phyloP scores from a whole-genome alignment of 1,140 invertebrate genomes.

The Macrocentrus cingulum region DNA sequence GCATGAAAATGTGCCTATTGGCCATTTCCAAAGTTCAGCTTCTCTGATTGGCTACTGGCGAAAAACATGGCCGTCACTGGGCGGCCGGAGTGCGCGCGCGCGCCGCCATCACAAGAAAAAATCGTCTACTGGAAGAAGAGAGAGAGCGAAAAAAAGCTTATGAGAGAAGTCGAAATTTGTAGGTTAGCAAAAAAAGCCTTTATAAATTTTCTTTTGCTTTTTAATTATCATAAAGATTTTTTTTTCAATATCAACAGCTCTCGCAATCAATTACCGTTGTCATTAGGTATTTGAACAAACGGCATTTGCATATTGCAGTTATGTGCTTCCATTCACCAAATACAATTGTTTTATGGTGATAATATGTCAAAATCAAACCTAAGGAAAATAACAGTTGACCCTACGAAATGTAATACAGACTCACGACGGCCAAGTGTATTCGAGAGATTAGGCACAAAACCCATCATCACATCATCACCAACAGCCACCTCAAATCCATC shows the following conservation, averaged over 20 bases:
- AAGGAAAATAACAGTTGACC: conserved; percentile 75
- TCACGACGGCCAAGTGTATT: conserved; percentile 73
- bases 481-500: conserved; percentile 44
- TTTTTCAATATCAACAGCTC: not conserved
- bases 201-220: not conserved
- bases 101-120: too few relatives aligned
- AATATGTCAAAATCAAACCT: conserved; percentile 78
- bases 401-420: conserved; percentile 70
- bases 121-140: too few relatives aligned
- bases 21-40: too few relatives aligned
- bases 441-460: conserved; percentile 75
- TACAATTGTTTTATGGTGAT: conserved; percentile 57
- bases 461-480: conserved; percentile 58
- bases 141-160: too few relatives aligned
- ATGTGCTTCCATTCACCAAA: conserved; percentile 57
- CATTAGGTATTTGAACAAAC: conserved; percentile 21
- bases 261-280: not conserved
- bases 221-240: not conserved
- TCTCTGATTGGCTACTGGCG: too few relatives aligned
- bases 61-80: too few relatives aligned
- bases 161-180: too few relatives aligned
- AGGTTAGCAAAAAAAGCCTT: too few relatives aligned
- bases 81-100: too few relatives aligned
- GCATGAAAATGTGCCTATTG: too few relatives aligned
- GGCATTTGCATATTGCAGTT: conserved; percentile 48